Conservation (phyloP, 2,797 vertebrate genomes). For the Sebastolobus altivelis region DNA sequence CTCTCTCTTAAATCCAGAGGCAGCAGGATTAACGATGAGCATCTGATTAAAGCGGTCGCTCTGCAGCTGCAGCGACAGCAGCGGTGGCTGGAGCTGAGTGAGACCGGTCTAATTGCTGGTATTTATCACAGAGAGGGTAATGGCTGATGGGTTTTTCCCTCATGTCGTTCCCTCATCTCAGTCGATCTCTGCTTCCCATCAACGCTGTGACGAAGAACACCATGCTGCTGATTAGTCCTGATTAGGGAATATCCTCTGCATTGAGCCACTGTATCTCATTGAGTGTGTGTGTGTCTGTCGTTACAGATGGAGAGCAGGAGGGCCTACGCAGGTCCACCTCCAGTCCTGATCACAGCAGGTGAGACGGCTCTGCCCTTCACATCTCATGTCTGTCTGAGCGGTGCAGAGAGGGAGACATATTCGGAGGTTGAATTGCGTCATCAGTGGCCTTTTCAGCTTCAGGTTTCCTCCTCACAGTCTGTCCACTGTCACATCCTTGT, state of each 20-base stretch:
- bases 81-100: conserved; percentile 33
- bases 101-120: conserved; percentile 59
- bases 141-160: conserved; percentile 35
- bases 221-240: conserved; percentile 47
- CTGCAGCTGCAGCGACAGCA: conserved; percentile 26
- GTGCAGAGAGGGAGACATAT: not conserved
- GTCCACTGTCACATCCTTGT: not conserved
- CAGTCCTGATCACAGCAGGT: conserved; percentile 87
- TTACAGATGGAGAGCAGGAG: conserved; percentile 82
- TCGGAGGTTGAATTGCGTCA: conserved; percentile 9
- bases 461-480: conserved; percentile 9
- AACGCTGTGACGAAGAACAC: conserved; percentile 21
- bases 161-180: not conserved
- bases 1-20: conserved; percentile 44
- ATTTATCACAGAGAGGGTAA: conserved; percentile 56
- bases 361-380: conserved; percentile 15
- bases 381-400: not conserved
- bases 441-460: not conserved
- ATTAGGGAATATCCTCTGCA: conserved; percentile 39
- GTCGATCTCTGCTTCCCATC: not conserved
- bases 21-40: conserved; percentile 50
- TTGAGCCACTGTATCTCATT: conserved; percentile 14
- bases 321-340: conserved; percentile 81
- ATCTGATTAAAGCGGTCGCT: conserved; percentile 58
- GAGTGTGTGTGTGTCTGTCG: conserved; percentile 28